Percentiles rank a stretch among this genome's conserved stretches.
phyloP scores from a whole-genome alignment of 2,797 vertebrate genomes.

The Hydrolagus colliei region DNA sequence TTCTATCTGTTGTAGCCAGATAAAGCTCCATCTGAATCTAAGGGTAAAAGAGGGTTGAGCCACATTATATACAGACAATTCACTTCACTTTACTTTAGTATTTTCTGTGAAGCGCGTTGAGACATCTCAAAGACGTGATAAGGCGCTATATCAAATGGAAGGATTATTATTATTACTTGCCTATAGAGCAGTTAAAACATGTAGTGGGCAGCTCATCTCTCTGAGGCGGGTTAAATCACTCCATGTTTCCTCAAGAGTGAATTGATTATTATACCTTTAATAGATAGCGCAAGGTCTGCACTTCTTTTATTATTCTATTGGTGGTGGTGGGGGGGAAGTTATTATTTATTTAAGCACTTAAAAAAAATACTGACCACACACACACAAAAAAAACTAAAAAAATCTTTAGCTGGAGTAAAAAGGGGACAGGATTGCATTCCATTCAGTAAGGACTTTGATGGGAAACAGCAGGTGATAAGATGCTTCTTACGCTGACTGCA shows the following conservation, averaged over 20 bases:
- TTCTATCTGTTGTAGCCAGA: neutral
- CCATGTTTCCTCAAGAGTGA: neutral
- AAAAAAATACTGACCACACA: neutral
- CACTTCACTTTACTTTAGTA: too few species aligned
- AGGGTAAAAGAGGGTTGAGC: neutral
- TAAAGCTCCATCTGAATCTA: neutral
- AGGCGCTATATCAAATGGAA: too few species aligned
- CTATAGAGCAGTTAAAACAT: neutral
- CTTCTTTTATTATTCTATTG: neutral
- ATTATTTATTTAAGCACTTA: too few species aligned
- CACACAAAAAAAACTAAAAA: neutral
- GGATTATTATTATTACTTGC: neutral
- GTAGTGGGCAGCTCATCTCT: neutral
- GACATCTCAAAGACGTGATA: too few species aligned
- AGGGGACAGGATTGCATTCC: neutral
- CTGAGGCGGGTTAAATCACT: neutral
- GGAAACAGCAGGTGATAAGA: constrained; percentile 26
- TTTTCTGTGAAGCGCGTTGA: too few species aligned
- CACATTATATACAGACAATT: too few species aligned
- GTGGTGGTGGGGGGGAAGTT: too few species aligned
- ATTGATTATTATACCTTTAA: neutral
- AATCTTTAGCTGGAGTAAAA: neutral
- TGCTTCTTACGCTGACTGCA: neutral
- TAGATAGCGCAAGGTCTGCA: neutral
- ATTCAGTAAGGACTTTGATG: neutral